These are phyloP conservation scores for Cheilosia grossa DNA, from an alignment of 2,888 invertebrate species.

Conservation along the genomic window DNA sequence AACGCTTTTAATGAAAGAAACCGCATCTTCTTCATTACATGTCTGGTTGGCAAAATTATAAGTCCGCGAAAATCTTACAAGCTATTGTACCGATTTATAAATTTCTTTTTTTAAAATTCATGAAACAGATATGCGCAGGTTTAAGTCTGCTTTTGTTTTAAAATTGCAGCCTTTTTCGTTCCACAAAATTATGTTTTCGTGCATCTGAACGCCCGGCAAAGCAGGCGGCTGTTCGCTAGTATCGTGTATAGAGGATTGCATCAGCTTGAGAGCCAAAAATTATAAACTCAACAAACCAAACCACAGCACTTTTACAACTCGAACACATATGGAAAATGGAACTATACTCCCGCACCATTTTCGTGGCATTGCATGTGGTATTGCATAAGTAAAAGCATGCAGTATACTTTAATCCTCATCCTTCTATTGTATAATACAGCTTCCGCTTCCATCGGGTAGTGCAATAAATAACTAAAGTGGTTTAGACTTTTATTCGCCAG, in stretches of 20 bases:
- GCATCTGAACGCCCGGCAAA: no score
- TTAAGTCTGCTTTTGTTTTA: no score
- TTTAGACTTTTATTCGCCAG: constrained; percentile 53
- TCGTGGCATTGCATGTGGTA: constrained; percentile 1
- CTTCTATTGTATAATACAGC: constrained; percentile 10
- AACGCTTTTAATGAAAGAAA: no score
- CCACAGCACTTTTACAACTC: not conserved
- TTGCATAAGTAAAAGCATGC: constrained; percentile 12
- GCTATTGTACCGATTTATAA: no score
- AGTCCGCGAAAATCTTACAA: no score
- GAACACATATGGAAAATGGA: not conserved
- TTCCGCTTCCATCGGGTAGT: constrained; percentile 20
- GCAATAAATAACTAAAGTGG: constrained; percentile 55
- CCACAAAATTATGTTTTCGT: no score
- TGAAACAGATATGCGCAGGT: no score
- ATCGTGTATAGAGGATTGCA: not conserved
- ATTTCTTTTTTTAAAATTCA: no score
- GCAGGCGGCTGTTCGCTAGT: no score
- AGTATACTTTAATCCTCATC: not conserved
- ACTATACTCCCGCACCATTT: not conserved
- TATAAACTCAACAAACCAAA: not conserved
- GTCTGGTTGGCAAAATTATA: no score
- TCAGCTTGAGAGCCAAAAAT: not conserved
- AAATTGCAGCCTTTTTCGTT: no score
- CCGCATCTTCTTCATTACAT: no score